A percentile compares a stretch with the other conserved stretches of the same genome.
phyloP scores from a whole-genome alignment of 2,888 invertebrate genomes.

The Gerris lacustris region DNA sequence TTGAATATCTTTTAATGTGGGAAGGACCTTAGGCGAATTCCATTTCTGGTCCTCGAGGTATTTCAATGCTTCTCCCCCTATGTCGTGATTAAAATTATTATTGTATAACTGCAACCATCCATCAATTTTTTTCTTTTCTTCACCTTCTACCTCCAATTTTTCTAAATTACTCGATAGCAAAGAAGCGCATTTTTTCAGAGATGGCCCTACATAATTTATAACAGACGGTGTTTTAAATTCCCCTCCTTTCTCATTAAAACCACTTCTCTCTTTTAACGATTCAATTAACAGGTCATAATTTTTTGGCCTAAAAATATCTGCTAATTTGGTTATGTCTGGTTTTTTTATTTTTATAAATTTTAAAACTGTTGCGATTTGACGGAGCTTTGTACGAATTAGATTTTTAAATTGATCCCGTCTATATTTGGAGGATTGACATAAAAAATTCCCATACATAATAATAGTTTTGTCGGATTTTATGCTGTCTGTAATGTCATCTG shows the following conservation, averaged over 20 bases:
- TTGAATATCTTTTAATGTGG: background rate
- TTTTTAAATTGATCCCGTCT: no score
- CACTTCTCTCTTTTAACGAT: no score
- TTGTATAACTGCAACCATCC: background rate
- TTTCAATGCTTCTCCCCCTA: background rate
- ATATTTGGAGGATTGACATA: no score
- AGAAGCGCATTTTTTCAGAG: background rate
- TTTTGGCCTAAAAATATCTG: no score
- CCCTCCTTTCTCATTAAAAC: background rate
- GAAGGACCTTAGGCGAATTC: background rate
- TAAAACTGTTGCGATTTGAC: no score
- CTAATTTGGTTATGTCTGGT: no score
- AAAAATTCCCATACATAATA: no score
- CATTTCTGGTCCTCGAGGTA: background rate
- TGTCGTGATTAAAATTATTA: background rate
- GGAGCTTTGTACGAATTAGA: no score
- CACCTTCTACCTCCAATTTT: background rate
- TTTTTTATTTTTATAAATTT: no score
- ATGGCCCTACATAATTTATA: background rate
- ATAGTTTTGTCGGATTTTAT: no score
- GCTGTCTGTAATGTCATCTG: no score
- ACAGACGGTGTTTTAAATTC: background rate
- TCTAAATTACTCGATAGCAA: background rate
- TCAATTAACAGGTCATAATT: no score
- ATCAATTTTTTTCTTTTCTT: background rate